A percentile compares a stretch with the other conserved stretches of the same genome.
Evolutionary conservation across 2,888 invertebrate species (phyloP).

Genomic region (Bellardia bayeri): DNA sequence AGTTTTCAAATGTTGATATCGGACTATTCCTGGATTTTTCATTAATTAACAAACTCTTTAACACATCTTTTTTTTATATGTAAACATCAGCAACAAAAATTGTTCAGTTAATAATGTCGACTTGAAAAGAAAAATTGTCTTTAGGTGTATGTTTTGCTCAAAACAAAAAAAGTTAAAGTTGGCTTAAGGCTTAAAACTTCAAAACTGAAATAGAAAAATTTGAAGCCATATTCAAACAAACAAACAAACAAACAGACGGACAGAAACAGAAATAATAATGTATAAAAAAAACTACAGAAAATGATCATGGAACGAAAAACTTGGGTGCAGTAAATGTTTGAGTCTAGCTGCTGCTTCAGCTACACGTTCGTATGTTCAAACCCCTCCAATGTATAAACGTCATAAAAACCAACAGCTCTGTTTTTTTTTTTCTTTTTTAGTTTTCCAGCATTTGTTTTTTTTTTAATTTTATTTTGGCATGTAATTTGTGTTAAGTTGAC

Average conservation of each 20-base stretch:
- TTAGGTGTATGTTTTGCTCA: not conserved
- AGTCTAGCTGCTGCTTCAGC: constrained; percentile 24
- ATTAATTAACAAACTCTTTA: constrained; percentile 36
- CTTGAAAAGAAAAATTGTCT: constrained; percentile 64
- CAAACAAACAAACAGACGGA: not conserved
- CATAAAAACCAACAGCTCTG: constrained; percentile 59
- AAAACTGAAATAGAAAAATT: constrained; percentile 53
- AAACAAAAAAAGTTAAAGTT: constrained; percentile 36
- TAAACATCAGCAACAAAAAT: constrained; percentile 37
- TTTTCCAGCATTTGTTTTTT: constrained; percentile 39
- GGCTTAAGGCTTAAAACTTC: constrained; percentile 59
- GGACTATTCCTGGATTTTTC: not conserved
- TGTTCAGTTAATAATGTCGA: constrained; percentile 28
- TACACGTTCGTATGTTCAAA: constrained; percentile 28
- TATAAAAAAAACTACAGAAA: constrained; percentile 37
- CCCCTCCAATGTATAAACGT: constrained; percentile 28
- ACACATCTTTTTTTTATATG: constrained; percentile 32
- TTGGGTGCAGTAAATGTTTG: constrained; percentile 65
- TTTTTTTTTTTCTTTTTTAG: constrained; percentile 38
- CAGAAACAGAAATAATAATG: constrained; percentile 6
- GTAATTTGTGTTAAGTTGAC: constrained; percentile 74
- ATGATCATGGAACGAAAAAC: constrained; percentile 60
- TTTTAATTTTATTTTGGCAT: constrained; percentile 63
- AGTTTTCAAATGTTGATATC: too few species aligned
- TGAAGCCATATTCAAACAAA: constrained; percentile 28